Conservation (phyloP, 2,888 invertebrate genomes). For the Thera britannica region DNA sequence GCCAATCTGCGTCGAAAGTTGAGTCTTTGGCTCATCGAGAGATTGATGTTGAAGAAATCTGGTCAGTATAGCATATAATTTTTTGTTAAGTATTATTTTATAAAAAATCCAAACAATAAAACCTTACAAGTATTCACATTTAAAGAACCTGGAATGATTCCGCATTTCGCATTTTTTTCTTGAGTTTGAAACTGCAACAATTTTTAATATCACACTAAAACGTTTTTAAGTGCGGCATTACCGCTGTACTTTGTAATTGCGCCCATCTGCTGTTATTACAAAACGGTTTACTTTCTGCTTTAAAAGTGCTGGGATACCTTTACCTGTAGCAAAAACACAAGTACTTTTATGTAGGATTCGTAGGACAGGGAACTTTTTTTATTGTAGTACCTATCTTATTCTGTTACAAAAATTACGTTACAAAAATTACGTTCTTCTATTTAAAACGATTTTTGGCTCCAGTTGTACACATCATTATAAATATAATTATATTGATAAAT, state of each 20-base stretch:
- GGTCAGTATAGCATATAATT: too few relatives aligned
- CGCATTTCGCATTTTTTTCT: slow-evolving; percentile 30
- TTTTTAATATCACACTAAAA: slow-evolving; percentile 61
- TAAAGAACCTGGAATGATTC: slow-evolving; percentile 11
- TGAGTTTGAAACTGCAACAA: slow-evolving; percentile 49
- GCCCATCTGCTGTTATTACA: slow-evolving; percentile 62
- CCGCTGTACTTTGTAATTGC: slow-evolving; percentile 57
- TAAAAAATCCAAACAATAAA: background rate
- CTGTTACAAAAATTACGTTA: too few relatives aligned
- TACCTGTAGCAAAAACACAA: background rate
- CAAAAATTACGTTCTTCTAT: too few relatives aligned
- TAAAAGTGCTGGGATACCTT: slow-evolving; percentile 14
- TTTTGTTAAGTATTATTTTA: too few relatives aligned
- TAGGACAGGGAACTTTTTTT: too few relatives aligned
- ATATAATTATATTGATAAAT: too few relatives aligned
- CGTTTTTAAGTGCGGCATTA: slow-evolving; percentile 69
- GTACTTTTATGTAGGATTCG: background rate
- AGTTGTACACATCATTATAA: too few relatives aligned
- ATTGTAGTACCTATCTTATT: too few relatives aligned
- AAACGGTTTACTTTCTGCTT: slow-evolving; percentile 33
- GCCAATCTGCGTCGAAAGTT: slow-evolving; percentile 39
- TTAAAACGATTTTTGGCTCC: too few relatives aligned
- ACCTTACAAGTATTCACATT: background rate
- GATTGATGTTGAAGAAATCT: background rate
- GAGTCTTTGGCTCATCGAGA: slow-evolving; percentile 19